Base-by-base conservation (phyloP, 2,113 vertebrate genomes). In the Scortum barcoo region DNA sequence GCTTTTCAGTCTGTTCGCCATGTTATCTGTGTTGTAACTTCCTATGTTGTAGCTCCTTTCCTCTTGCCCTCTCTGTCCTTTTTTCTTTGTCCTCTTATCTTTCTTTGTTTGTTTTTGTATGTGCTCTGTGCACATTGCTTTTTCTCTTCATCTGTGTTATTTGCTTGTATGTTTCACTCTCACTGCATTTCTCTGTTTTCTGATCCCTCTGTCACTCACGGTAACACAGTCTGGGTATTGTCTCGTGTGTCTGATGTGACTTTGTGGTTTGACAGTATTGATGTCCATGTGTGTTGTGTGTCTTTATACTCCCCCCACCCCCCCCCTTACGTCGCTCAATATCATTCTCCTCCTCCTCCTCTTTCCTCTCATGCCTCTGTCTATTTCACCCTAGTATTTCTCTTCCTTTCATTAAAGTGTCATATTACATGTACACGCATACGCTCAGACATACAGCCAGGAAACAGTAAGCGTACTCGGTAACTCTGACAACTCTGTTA, bases 351-450 rank as follows among this genome's bases (percentile, higher is more conserved):
- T 80, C 82, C 88, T 72, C 81, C 72, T 42, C 86, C 80, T 78
- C 66, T 80, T 48, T 62, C 17, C 19, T 68, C 72, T 80, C 26
- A 12, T 82, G 40, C 71, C 40, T 74, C 68, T 65, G 60, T 74
- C 84, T 89, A 73, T 79, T 89, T 83, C 72, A 81, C 50, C 69
- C 74, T 26, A 42, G 63, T 84, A 73, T 85, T 82, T 80, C 76
- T 80, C 70, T 73, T 81, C 76, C 88, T 86, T 89, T 92, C 90
- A 93, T 93, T 93, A 92, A 93, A 93, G 91, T 90, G 62, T 93
- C 87, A 44, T 80, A 46, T 92, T 91, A 85, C 93, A 84, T 56
- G 56, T 48, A 19, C 26, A 51, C 53, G 40, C 71, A 79, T 26
- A 81, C 48, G 19, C 26, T 33, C 33, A 69, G 24, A 36, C 58